These are phyloP conservation scores for Litocranius walleri DNA, from an alignment of 2,113 vertebrate species.

Conservation along the genomic window DNA sequence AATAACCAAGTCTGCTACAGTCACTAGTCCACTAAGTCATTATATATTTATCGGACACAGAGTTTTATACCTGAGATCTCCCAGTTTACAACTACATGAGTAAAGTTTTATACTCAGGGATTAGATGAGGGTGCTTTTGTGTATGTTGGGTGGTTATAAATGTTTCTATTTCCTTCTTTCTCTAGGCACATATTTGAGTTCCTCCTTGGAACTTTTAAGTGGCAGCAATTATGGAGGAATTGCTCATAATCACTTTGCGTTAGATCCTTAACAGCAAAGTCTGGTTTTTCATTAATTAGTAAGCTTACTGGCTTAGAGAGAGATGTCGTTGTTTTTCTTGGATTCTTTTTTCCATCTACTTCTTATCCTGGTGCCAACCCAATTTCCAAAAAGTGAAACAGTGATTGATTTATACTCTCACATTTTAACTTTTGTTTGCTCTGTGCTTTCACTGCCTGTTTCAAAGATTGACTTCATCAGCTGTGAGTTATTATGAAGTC, in stretches of 20 bases:
- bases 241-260: constrained; percentile 64
- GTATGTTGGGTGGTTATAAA: constrained; percentile 58
- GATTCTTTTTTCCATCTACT: constrained; percentile 12
- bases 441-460: constrained; percentile 24
- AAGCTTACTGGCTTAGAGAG: constrained; percentile 56
- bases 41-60: constrained; percentile 38
- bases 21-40: not conserved
- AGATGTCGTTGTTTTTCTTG: constrained; percentile 2
- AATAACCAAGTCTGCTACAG: not conserved
- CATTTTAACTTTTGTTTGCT: constrained; percentile 10
- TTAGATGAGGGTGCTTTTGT: constrained; percentile 59
- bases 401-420: not conserved
- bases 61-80: constrained; percentile 55
- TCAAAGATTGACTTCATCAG: constrained; percentile 54
- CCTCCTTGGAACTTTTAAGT: constrained; percentile 53
- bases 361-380: not conserved
- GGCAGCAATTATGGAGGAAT: constrained; percentile 52
- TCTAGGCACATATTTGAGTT: constrained; percentile 12
- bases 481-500: constrained; percentile 45
- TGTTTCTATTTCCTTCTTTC: constrained; percentile 67
- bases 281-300: constrained; percentile 64
- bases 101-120: constrained; percentile 63
- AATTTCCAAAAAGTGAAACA: constrained; percentile 54
- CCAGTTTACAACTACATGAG: constrained; percentile 57
- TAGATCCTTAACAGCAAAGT: constrained; percentile 69